These are phyloP conservation scores for Morpho helenor DNA, from an alignment of 2,888 invertebrate genomes.

Conservation along the genomic window DNA sequence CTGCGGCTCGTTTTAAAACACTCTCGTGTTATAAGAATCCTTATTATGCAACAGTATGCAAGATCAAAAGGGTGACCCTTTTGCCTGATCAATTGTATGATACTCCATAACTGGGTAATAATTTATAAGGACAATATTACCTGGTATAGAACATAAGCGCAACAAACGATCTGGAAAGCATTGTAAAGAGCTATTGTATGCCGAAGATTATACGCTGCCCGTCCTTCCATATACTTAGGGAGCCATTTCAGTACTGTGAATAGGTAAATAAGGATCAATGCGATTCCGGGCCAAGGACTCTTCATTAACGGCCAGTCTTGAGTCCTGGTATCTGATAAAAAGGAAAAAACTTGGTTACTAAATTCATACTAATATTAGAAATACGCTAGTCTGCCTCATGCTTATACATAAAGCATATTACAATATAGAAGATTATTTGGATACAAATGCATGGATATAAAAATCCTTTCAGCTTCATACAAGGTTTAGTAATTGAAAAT, in stretches of 20 bases:
- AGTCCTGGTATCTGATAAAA: constrained; percentile 78
- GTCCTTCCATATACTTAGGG: constrained; percentile 84
- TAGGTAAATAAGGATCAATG: constrained; percentile 80
- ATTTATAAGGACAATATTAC: constrained; percentile 49
- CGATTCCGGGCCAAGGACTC: constrained; percentile 82
- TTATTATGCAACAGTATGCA: too few relatives aligned
- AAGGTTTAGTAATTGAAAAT: too few relatives aligned
- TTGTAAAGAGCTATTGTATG: constrained; percentile 83
- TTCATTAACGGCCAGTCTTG: constrained; percentile 84
- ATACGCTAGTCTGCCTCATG: not conserved
- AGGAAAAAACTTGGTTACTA: constrained; percentile 7
- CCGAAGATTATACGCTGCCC: constrained; percentile 82
- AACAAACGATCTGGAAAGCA: constrained; percentile 81
- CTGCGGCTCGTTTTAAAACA: too few relatives aligned
- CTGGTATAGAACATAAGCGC: constrained; percentile 78
- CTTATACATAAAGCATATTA: too few relatives aligned
- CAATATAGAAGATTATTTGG: too few relatives aligned
- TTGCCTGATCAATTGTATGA: too few relatives aligned
- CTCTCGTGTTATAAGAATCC: too few relatives aligned
- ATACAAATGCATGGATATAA: too few relatives aligned
- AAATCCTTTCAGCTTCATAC: too few relatives aligned
- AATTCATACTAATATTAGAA: not conserved
- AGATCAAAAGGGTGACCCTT: too few relatives aligned
- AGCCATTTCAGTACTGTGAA: constrained; percentile 82
- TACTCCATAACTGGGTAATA: too few relatives aligned